These are phyloP conservation scores for Meloe dianella DNA, from an alignment of 2,888 invertebrate species.

Conservation along the genomic window DNA sequence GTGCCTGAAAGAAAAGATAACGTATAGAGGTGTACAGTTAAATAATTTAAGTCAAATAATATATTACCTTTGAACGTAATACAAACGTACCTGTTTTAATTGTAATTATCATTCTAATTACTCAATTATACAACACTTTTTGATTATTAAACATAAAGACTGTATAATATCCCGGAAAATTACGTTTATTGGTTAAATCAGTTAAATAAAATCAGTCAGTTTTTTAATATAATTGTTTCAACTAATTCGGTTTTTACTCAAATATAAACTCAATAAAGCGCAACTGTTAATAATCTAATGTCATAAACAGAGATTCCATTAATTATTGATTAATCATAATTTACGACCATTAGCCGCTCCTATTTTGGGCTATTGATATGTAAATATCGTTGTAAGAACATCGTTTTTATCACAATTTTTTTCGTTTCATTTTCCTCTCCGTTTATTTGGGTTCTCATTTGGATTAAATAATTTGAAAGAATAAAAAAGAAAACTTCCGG, in stretches of 20 bases:
- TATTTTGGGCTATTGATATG: neutral
- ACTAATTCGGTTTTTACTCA: no score
- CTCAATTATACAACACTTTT: no score
- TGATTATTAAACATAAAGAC: no score
- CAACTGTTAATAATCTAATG: no score
- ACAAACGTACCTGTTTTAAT: slow-evolving; percentile 15
- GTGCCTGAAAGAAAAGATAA: neutral
- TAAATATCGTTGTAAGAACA: neutral
- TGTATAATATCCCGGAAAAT: no score
- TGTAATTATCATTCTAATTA: slow-evolving; percentile 11
- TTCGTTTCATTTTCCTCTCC: neutral
- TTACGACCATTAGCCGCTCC: no score
- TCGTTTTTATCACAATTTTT: neutral
- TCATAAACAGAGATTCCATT: no score
- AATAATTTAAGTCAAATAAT: slow-evolving; percentile 16
- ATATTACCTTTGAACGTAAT: slow-evolving; percentile 20
- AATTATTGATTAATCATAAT: no score
- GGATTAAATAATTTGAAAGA: neutral
- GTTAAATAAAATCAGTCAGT: neutral
- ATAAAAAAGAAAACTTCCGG: neutral
- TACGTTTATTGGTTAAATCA: no score
- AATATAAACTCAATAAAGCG: no score
- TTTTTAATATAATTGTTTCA: no score
- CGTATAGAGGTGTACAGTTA: neutral
- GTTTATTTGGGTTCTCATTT: neutral